These are phyloP conservation scores for Atrichornis clamosus DNA, from an alignment of 2,113 vertebrate species.

Conservation along the genomic window DNA sequence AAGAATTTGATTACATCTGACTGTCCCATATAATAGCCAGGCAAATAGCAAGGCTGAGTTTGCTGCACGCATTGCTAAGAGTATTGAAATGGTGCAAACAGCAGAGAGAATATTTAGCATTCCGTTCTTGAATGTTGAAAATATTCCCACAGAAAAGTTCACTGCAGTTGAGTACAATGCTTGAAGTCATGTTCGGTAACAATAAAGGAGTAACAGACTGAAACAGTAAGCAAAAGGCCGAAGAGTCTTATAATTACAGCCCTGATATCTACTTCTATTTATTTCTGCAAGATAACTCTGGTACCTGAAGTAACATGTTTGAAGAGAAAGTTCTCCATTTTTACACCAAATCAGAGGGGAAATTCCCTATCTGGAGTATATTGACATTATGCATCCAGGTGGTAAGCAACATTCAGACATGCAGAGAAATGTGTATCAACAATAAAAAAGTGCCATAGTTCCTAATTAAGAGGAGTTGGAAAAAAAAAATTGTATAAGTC, in stretches of 20 bases:
- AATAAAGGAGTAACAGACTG: neutral
- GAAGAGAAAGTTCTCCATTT: neutral
- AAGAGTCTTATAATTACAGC: neutral
- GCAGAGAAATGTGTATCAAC: neutral
- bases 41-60: neutral
- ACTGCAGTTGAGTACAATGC: neutral
- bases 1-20: slow-evolving; percentile 9
- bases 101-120: slow-evolving; percentile 30
- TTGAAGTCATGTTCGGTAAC: neutral
- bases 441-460: neutral
- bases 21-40: neutral
- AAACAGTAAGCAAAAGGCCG: neutral
- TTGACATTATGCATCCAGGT: neutral
- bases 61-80: neutral
- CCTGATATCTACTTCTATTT: neutral
- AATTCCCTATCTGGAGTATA: neutral
- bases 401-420: neutral
- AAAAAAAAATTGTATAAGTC: neutral
- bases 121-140: neutral
- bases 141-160: slow-evolving; percentile 18
- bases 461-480: neutral
- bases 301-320: neutral
- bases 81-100: slow-evolving; percentile 1
- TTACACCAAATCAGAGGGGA: neutral
- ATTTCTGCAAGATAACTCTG: neutral